A percentile compares a stretch with the other conserved stretches of the same genome.
Evolutionary conservation across 2,113 vertebrate species (phyloP).

Genomic region (Zingel zingel): DNA sequence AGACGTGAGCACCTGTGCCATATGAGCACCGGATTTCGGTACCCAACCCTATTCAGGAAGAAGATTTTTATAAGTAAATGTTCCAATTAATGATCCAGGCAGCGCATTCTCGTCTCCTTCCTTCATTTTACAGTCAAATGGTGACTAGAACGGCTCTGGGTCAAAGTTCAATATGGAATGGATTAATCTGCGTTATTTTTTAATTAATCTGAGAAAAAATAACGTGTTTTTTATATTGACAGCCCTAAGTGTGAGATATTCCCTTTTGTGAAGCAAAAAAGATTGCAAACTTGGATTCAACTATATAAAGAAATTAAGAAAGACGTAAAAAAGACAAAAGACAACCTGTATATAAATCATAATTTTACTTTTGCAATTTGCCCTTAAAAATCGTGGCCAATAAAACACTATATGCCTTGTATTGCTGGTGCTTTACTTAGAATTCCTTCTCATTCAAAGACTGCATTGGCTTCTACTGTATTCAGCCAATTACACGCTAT

Average conservation of each 20-base stretch:
- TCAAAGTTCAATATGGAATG: too few species aligned
- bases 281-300: neutral
- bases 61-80: too few species aligned
- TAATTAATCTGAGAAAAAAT: too few species aligned
- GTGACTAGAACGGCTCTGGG: too few species aligned
- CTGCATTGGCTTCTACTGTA: neutral
- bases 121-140: too few species aligned
- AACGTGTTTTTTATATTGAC: too few species aligned
- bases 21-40: too few species aligned
- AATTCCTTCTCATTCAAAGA: conserved; percentile 6
- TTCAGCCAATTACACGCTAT: conserved; percentile 18
- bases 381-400: neutral
- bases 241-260: neutral
- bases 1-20: too few species aligned
- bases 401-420: neutral
- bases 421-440: neutral
- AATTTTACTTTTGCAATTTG: neutral
- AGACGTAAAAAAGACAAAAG: neutral
- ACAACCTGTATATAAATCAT: neutral
- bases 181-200: too few species aligned
- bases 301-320: neutral
- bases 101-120: too few species aligned
- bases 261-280: neutral
- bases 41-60: too few species aligned
- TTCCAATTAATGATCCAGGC: too few species aligned